phyloP scores from a whole-genome alignment of 2,113 vertebrate species.

The Corvus cornix region DNA sequence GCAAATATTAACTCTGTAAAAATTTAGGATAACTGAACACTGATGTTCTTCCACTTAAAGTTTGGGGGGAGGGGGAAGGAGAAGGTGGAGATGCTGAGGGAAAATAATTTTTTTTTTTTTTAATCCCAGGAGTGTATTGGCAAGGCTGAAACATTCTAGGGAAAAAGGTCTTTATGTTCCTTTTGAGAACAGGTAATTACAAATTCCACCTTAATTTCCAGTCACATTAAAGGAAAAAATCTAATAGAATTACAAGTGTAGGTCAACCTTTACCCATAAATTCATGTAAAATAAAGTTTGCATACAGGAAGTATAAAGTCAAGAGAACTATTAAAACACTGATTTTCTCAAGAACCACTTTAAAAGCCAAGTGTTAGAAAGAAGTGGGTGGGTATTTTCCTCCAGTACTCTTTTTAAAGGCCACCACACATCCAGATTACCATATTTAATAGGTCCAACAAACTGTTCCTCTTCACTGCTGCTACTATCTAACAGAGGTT shows the following conservation, averaged over 20 bases:
- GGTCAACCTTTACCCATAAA: neutral
- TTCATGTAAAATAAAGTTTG: neutral
- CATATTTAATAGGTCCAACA: conserved; percentile 71
- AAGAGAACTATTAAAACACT: neutral
- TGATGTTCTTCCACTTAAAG: neutral
- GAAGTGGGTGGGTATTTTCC: neutral
- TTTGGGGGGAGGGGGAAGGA: neutral
- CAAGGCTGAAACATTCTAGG: neutral
- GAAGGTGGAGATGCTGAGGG: neutral
- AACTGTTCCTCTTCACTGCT: conserved; percentile 75
- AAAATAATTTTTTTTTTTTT: neutral
- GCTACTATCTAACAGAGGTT: conserved; percentile 67
- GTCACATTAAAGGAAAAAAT: neutral
- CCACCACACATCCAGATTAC: conserved; percentile 62
- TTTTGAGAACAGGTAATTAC: neutral
- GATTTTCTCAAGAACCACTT: neutral
- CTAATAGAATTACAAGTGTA: neutral
- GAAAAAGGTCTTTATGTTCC: neutral
- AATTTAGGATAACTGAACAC: neutral
- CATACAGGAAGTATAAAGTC: neutral
- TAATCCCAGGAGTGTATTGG: neutral
- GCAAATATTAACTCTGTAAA: neutral
- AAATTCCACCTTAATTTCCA: neutral
- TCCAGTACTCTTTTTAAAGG: neutral
- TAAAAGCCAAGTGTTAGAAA: neutral